A percentile compares a stretch with the other conserved stretches of the same genome.
phyloP scores from a whole-genome alignment of 2,113 vertebrate species.

The Buteo buteo region DNA sequence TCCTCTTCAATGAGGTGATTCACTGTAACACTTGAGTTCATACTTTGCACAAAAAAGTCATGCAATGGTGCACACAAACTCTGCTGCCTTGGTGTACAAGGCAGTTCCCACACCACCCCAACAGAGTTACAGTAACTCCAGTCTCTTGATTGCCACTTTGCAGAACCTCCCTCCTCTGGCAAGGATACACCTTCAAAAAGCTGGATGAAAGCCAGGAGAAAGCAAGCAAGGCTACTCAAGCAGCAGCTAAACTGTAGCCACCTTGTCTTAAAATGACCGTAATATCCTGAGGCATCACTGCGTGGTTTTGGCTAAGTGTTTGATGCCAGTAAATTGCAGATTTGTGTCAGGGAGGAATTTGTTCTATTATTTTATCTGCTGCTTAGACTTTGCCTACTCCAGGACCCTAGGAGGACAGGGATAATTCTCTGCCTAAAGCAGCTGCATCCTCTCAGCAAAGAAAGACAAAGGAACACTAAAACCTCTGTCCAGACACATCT shows the following conservation, averaged over 20 bases:
- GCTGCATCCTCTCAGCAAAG: background rate
- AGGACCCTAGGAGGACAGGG: background rate
- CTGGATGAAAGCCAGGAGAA: background rate
- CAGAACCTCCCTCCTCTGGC: background rate
- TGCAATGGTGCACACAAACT: background rate
- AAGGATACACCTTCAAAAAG: background rate
- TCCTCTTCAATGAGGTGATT: background rate
- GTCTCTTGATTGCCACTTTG: background rate
- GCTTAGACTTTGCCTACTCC: background rate
- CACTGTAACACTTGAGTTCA: fast-evolving
- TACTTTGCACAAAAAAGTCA: background rate
- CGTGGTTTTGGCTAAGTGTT: background rate
- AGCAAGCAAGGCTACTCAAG: background rate
- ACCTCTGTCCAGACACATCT: background rate
- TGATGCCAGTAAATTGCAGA: background rate
- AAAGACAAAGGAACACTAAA: background rate
- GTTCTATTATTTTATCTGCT: background rate
- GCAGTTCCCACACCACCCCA: background rate
- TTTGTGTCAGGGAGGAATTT: background rate
- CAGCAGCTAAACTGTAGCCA: background rate
- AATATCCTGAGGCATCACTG: background rate
- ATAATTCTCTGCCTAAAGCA: background rate
- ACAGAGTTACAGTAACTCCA: background rate
- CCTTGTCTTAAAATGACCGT: background rate
- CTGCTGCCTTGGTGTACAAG: background rate